Base-by-base conservation (phyloP, 2,113 vertebrate species). In the Serilophus lunatus region DNA sequence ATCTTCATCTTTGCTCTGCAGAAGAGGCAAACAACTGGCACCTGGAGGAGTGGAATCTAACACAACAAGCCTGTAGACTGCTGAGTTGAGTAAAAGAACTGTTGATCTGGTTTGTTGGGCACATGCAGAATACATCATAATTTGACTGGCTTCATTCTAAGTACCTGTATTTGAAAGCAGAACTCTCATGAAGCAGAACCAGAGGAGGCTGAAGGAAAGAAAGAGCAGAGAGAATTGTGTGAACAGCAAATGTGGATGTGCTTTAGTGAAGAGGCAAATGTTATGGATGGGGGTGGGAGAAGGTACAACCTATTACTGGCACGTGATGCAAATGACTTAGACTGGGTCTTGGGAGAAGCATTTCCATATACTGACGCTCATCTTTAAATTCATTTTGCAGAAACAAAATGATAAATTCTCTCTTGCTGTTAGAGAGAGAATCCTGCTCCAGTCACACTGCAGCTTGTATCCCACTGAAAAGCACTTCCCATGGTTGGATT, bases 371-470 rank as follows among this genome's bases (percentile, higher is more conserved):
- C 4, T 40, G 5, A 10, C 23, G 33, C 19, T 63, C 10, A 8
- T 7, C 15, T 65, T 82, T 79, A 82, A 51, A 35, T 59, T 31
- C 18, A 44, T 31, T 65, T 79, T 33, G 12, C 6, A 4, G 66
- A 53, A 93, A 45, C 2, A 49, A 79, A 78, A 20, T 1, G 0
- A n/a, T 44, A 68, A 88, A 31, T 71, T 61, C 29, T 40, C 38
- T 45, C 29, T 66, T 35, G 28, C 16, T 82, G 2, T 65, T 82
- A 35, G 35, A 45, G 11, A 35, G 50, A 53, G 45, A 40, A 42
- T 54, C 33, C 17, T 0, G 0, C 16, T 66, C 50, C 53, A 78
- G 36, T 59, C 50, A 19, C 0, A 0, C 47, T 84, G 47, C 51
- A 53, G 15, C 44, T 83, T 3, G 0, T 78, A 45, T 31, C 35